Conservation (phyloP, 2,797 vertebrate genomes). For the Acanthiza pusilla region DNA sequence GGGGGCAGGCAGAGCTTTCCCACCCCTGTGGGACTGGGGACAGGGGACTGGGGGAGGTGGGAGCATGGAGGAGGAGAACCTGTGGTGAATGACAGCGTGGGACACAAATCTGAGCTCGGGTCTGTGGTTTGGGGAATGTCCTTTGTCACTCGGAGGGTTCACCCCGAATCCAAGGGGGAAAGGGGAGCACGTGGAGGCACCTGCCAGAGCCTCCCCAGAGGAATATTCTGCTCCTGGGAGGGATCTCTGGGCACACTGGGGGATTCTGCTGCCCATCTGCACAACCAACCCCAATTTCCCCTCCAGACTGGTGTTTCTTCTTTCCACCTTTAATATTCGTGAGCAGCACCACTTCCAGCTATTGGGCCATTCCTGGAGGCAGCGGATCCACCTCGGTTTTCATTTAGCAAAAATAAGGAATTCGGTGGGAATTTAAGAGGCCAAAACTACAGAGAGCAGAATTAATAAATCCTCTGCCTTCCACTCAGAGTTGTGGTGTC, state of each 20-base stretch:
- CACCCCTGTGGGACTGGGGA: neutral
- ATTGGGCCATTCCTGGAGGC: neutral
- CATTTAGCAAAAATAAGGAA: neutral
- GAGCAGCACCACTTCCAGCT: neutral
- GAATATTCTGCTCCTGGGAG: neutral
- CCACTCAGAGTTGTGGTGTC: neutral
- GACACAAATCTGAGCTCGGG: neutral
- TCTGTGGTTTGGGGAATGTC: neutral
- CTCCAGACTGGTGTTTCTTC: neutral
- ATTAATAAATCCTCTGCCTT: neutral
- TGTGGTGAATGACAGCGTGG: neutral
- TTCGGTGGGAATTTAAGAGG: neutral
- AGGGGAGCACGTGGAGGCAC: neutral
- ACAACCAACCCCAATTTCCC: neutral
- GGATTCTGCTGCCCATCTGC: neutral
- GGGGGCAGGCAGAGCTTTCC: slow-evolving; percentile 9
- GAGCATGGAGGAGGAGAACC: neutral
- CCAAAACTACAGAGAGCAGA: neutral
- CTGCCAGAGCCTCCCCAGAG: neutral
- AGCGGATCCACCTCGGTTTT: neutral
- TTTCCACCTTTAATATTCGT: fast-evolving
- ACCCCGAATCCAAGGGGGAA: neutral
- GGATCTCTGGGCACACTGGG: neutral
- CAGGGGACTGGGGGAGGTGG: neutral
- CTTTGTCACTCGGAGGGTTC: neutral